Base-by-base conservation (phyloP, 2,113 vertebrate species). In the Callospermophilus lateralis region DNA sequence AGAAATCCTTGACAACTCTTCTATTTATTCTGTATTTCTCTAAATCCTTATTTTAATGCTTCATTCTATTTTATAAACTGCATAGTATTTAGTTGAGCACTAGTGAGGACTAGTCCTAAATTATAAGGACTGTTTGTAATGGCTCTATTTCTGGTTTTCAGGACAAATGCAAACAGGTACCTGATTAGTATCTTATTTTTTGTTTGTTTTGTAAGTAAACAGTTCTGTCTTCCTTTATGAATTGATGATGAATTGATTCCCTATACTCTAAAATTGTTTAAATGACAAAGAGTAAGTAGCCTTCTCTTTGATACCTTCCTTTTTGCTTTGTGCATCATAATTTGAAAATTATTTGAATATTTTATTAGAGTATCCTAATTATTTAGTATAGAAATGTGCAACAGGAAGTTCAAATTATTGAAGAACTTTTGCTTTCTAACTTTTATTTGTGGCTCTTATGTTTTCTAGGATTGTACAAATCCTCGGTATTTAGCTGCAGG, bases 401-500 rank as follows among this genome's bases (percentile, higher is more conserved):
- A 30, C 39, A 91, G 79, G 51, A 87, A 32, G 48, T 87, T 79
- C 55, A 53, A 77, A 89, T 55, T 85, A 85, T 81, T 48, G 79
- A 90, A 73, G 22, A 90, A 37, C 74, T 93, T 81, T 77, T 79
- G 26, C 61, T 90, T 74, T 34, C 79, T 93, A 28, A 72, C 28
- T 58, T 90, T 95, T 76, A 72, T 90, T 80, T 83, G 26, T 83
- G 86, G 61, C 6, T 70, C 95, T 90, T 83, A 19, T 93, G 84
- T 94, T 63, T 98, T 98, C 90, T 97, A 99, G 99, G 99, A 99
- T 97, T 99, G 99, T 97, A 99, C 99, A 89, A 99, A 99, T 98
- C 99, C 99, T 20, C 98, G 99, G 12, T 99, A 99, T 92, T 98
- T 99, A 76, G 99, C 99, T 95, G 99, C 99, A 94, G 99, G 99